Base-by-base conservation (phyloP, 2,888 invertebrate genomes). In the Rhodophaea formosa region DNA sequence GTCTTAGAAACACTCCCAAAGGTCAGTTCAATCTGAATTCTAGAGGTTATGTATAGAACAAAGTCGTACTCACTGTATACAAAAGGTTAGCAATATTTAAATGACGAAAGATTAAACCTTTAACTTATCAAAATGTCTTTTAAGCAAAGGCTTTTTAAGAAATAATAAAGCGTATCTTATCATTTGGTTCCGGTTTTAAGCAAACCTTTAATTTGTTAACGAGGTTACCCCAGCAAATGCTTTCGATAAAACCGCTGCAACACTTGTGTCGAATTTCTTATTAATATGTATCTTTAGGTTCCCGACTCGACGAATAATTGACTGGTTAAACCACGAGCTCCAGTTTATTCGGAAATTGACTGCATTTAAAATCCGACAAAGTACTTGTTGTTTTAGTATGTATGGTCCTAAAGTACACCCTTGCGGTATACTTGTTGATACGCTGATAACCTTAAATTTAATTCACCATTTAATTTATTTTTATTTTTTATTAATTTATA, bases 161-260 rank as follows among this genome's bases (percentile, higher is more conserved):
- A n/a, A 17, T 12, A 44, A 15, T 12, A 44, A 15, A 30, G 17
- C 44, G 45, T 54, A 30, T 54, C 43, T 45, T 54, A 54, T 54
- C 29, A 32, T 15, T 54, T 30, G 23, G 45, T 54, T 44, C 54
- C 44, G 45, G 54, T 54, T 54, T 53, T 44, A 35, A 32, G 44
- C 44, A 43, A 53, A 53, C 53, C 30, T 44, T 53, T 30, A 29
- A 53, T 14, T 53, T 23, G 43, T 29, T 12, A 53, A 54, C 54
- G 44, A 44, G 54, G 54, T 53, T 53, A 53, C 44, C 17, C 44
- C 15, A 54, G 30, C 30, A 30, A 30, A 44, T 53, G 8, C 16
- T 32, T 42, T 17, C 8, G 15, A 12, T 8, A 23, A 10, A 10
- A 16, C 17, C 16, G 16, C 52, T 15, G 39, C 8, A 52, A 12